phyloP scores from a whole-genome alignment of 1,140 invertebrate genomes.

The Artemia franciscana region DNA sequence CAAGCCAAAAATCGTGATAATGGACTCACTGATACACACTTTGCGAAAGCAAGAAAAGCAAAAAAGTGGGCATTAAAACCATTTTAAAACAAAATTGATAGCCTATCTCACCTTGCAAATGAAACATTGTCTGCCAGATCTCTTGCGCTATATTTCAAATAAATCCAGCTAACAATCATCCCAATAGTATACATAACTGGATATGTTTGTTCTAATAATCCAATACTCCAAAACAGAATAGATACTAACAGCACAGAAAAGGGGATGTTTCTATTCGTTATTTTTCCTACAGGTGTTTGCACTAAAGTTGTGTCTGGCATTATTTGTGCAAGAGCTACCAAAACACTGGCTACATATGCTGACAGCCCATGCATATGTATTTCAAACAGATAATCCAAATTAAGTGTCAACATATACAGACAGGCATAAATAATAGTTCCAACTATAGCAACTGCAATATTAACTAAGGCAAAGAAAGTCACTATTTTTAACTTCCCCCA shows the following conservation, averaged over 20 bases:
- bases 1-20: too few relatives aligned
- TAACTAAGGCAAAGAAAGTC: conserved; percentile 74
- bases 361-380: conserved; percentile 78
- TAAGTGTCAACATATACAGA: conserved; percentile 60
- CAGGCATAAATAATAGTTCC: conserved; percentile 62
- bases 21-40: too few relatives aligned
- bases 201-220: conserved; percentile 69
- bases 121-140: conserved; percentile 90
- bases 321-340: conserved; percentile 85
- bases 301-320: conserved; percentile 86
- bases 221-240: conserved; percentile 50
- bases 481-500: conserved; percentile 91
- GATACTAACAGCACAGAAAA: conserved; percentile 50
- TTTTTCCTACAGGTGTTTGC: conserved; percentile 67
- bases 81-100: background rate
- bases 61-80: background rate
- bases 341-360: conserved; percentile 67
- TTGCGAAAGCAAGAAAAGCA: too few relatives aligned
- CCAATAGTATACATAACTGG: conserved; percentile 84
- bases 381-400: conserved; percentile 63
- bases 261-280: conserved; percentile 62
- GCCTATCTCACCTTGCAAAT: conserved; percentile 55
- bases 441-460: conserved; percentile 57
- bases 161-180: conserved; percentile 80
- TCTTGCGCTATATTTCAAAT: conserved; percentile 70